These are phyloP conservation scores for Siniperca scherzeri DNA, from an alignment of 2,797 vertebrate species.

Conservation along the genomic window DNA sequence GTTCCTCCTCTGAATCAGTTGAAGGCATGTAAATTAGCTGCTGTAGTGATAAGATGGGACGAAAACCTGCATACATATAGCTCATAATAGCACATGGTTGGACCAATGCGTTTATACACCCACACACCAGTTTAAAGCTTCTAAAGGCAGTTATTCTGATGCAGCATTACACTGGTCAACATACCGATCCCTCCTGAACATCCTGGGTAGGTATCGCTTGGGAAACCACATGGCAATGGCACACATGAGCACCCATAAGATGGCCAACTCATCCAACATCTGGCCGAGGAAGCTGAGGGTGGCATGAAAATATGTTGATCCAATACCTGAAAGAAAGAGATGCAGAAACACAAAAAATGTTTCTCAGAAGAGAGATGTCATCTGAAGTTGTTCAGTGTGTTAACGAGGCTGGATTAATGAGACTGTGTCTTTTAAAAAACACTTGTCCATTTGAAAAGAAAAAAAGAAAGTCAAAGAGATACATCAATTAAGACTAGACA, in stretches of 20 bases:
- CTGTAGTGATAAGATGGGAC: background rate
- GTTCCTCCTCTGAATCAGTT: background rate
- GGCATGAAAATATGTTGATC: slow-evolving; percentile 98
- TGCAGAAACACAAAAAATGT: slow-evolving; percentile 18
- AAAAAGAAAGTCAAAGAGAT: background rate
- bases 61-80: background rate
- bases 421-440: background rate
- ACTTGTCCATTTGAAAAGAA: background rate
- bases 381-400: background rate
- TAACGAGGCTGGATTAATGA: background rate
- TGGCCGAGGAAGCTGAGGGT: slow-evolving; percentile 98
- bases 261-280: slow-evolving; percentile 97
- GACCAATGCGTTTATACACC: background rate
- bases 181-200: slow-evolving; percentile 96
- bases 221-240: slow-evolving; percentile 99
- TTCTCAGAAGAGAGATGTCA: background rate
- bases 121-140: background rate
- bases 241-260: slow-evolving; percentile 99
- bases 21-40: background rate
- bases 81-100: too few relatives aligned
- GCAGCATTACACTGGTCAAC: slow-evolving; percentile 21
- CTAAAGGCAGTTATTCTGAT: background rate
- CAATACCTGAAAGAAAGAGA: slow-evolving; percentile 89
- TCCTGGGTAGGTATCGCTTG: slow-evolving; percentile 94
- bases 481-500: background rate